A percentile compares a stretch with the other conserved stretches of the same genome.
phyloP scores from a whole-genome alignment of 2,888 invertebrate species.

The Pyrrhia umbra region DNA sequence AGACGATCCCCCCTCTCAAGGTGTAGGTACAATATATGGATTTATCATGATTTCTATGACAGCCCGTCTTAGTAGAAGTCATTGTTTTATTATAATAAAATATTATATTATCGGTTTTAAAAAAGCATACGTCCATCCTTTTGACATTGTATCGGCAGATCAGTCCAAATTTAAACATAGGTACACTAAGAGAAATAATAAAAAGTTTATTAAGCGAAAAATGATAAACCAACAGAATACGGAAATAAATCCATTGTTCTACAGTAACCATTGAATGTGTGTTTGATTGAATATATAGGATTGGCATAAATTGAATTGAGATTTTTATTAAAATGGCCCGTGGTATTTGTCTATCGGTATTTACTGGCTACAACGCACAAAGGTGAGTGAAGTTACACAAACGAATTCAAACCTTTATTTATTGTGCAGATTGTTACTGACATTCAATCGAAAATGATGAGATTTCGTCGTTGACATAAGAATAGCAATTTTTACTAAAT shows the following conservation, averaged over 20 bases:
- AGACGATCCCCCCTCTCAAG: too few relatives aligned
- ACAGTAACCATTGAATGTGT: constrained; percentile 18
- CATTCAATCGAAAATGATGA: constrained; percentile 19
- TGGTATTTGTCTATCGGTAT: constrained; percentile 39
- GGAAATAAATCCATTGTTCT: constrained; percentile 38
- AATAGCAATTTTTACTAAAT: constrained; percentile 4
- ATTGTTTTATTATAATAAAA: too few relatives aligned
- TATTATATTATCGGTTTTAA: not conserved
- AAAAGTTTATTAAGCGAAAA: not conserved
- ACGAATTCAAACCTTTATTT: constrained; percentile 29
- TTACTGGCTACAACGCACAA: constrained; percentile 29
- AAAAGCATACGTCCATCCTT: not conserved
- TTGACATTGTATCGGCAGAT: not conserved
- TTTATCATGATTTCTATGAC: too few relatives aligned
- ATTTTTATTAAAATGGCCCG: constrained; percentile 50
- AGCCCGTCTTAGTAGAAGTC: too few relatives aligned
- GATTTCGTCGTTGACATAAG: constrained; percentile 1
- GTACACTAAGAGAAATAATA: not conserved
- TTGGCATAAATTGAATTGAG: constrained; percentile 56
- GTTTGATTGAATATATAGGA: constrained; percentile 50
- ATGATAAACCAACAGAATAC: constrained; percentile 34
- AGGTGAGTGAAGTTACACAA: constrained; percentile 34
- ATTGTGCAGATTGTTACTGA: constrained; percentile 13
- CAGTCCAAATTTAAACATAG: not conserved
- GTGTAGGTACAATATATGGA: too few relatives aligned